A percentile compares a stretch with the other conserved stretches of the same genome.
phyloP scores from a whole-genome alignment of 2,797 vertebrate genomes.

The Rhynchonycteris naso region DNA sequence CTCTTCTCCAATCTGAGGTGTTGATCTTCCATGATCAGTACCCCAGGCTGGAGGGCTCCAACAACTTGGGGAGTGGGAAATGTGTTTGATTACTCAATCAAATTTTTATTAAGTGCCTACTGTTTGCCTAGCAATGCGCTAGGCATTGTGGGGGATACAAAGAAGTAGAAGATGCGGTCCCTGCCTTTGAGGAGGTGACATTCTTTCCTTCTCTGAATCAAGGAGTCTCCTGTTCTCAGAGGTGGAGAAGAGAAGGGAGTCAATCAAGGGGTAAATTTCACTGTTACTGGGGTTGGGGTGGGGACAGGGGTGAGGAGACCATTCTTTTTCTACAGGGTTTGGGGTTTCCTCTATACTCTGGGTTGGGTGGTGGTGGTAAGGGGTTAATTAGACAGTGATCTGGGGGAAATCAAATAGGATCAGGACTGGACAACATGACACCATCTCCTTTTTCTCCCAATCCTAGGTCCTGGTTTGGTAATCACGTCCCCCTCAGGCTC shows the following conservation, averaged over 20 bases:
- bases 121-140: conserved; percentile 79
- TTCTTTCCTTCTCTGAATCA: conserved; percentile 84
- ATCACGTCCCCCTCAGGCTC: conserved; percentile 97
- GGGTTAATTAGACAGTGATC: conserved; percentile 43
- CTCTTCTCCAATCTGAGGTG: conserved; percentile 73
- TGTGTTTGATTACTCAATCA: conserved; percentile 76
- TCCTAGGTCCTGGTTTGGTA: conserved; percentile 93
- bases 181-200: conserved; percentile 82
- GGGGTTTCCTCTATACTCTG: conserved; percentile 64
- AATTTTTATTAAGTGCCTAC: conserved; percentile 77
- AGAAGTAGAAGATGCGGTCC: conserved; percentile 83
- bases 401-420: conserved; percentile 47
- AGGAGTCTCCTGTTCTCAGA: conserved; percentile 83
- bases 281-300: conserved; percentile 66
- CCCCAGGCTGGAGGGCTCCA: conserved; percentile 75
- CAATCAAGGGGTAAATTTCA: conserved; percentile 82
- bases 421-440: conserved; percentile 40
- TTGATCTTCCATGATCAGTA: conserved; percentile 75
- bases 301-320: conserved; percentile 73
- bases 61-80: conserved; percentile 74
- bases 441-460: conserved; percentile 74
- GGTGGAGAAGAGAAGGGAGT: conserved; percentile 83
- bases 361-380: conserved; percentile 37
- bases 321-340: conserved; percentile 53
- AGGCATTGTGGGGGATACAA: conserved; percentile 81